A percentile compares a stretch with the other conserved stretches of the same genome.
These are phyloP conservation scores for Colinus virginianus DNA, from an alignment of 2,113 vertebrate genomes.

Conservation along the genomic window DNA sequence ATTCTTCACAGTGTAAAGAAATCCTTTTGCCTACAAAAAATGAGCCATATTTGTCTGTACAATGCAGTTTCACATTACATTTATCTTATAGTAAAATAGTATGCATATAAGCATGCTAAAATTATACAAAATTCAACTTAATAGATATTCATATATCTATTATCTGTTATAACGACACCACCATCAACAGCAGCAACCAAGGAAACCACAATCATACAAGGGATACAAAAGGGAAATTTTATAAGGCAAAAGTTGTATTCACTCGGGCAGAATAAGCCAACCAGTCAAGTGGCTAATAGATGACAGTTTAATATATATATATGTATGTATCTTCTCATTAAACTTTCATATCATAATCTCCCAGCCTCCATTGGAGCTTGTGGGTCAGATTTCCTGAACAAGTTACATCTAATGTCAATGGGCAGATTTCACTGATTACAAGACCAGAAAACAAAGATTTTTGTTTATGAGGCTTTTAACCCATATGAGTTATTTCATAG, in stretches of 20 bases:
- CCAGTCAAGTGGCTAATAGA: background rate
- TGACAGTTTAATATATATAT: too few relatives aligned
- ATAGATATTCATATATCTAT: background rate
- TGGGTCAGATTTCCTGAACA: background rate
- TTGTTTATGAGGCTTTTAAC: background rate
- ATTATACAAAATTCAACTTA: background rate
- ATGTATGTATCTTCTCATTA: background rate
- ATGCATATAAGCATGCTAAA: background rate
- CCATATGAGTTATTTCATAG: fast-evolving
- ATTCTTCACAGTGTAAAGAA: background rate
- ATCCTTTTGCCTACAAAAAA: background rate
- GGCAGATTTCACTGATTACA: background rate
- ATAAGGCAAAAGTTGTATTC: background rate
- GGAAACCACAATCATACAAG: background rate
- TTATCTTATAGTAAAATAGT: background rate
- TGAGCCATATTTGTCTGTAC: fast-evolving
- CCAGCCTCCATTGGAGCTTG: background rate
- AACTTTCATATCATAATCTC: background rate
- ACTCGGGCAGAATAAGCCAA: background rate
- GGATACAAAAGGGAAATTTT: background rate
- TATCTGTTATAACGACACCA: background rate
- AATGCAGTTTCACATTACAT: background rate
- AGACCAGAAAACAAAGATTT: background rate
- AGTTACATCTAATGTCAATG: background rate
- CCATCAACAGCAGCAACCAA: background rate